These are phyloP conservation scores for Chunga burmeisteri DNA, from an alignment of 2,113 vertebrate genomes.

Conservation along the genomic window DNA sequence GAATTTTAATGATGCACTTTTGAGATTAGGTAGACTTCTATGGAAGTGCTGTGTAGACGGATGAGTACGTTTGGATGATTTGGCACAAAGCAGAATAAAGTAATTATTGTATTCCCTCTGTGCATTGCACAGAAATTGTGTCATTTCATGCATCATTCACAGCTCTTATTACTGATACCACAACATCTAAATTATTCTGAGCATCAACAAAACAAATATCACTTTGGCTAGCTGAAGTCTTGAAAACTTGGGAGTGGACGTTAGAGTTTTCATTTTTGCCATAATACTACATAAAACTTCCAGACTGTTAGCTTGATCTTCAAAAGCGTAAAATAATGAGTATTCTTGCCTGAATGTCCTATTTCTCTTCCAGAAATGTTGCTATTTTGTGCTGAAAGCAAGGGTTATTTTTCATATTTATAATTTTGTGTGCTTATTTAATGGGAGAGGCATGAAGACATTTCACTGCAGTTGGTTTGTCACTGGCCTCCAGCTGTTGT, in stretches of 20 bases:
- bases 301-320: not conserved
- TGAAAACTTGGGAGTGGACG: not conserved
- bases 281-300: not conserved
- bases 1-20: not conserved
- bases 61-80: not conserved
- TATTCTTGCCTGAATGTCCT: not conserved
- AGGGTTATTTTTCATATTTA: not conserved
- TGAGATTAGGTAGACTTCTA: not conserved
- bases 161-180: conserved; percentile 8
- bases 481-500: not conserved
- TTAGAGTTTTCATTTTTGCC: not conserved
- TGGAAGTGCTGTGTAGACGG: not conserved
- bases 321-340: not conserved
- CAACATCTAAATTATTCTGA: conserved; percentile 6
- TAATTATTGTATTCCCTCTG: conserved; percentile 33
- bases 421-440: not conserved
- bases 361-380: not conserved
- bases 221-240: not conserved
- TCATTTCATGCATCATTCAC: conserved; percentile 59
- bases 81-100: not conserved
- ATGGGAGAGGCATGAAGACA: not conserved
- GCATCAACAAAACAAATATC: not conserved
- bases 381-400: not conserved
- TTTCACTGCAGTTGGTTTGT: not conserved
- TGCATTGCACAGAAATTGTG: conserved; percentile 22